phyloP scores from a whole-genome alignment of 2,888 invertebrate genomes.

The Zygothrica quintamaculata region DNA sequence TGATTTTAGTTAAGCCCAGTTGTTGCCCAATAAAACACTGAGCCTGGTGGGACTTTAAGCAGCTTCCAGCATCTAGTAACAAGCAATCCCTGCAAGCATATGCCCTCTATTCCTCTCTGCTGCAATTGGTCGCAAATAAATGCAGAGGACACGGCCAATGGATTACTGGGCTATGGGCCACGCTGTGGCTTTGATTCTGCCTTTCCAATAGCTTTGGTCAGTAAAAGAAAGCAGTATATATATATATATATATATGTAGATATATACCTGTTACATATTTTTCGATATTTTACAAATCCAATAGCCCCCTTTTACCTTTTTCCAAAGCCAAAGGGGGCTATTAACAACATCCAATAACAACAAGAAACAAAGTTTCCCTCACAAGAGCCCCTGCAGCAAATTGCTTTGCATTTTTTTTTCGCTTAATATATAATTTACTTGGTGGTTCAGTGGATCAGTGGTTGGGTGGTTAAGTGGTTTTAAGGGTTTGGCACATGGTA shows the following conservation, averaged over 20 bases:
- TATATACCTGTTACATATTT: too few relatives aligned
- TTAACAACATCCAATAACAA: too few relatives aligned
- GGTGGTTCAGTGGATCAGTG: conserved; percentile 35
- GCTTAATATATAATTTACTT: conserved; percentile 68
- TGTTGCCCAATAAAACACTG: too few relatives aligned
- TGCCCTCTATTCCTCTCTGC: too few relatives aligned
- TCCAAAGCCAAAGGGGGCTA: too few relatives aligned
- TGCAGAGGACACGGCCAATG: background rate
- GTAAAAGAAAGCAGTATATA: conserved; percentile 36
- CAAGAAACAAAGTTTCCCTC: conserved; percentile 34
- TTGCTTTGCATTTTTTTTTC: conserved; percentile 46
- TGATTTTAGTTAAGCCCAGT: conserved; percentile 57
- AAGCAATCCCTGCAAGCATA: too few relatives aligned
- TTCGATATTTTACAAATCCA: too few relatives aligned
- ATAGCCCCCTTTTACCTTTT: too few relatives aligned
- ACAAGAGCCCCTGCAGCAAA: conserved; percentile 52
- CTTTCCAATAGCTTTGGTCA: conserved; percentile 1
- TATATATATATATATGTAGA: conserved; percentile 26
- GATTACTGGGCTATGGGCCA: background rate
- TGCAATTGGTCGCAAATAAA: conserved; percentile 23
- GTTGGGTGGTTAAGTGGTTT: conserved; percentile 5
- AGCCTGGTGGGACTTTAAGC: too few relatives aligned
- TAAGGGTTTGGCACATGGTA: conserved; percentile 19
- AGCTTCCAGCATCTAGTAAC: conserved; percentile 23
- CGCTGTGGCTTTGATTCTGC: too few relatives aligned